Evolutionary conservation across 2,797 vertebrate species (phyloP).

Genomic region (Coregonus sp.): DNA sequence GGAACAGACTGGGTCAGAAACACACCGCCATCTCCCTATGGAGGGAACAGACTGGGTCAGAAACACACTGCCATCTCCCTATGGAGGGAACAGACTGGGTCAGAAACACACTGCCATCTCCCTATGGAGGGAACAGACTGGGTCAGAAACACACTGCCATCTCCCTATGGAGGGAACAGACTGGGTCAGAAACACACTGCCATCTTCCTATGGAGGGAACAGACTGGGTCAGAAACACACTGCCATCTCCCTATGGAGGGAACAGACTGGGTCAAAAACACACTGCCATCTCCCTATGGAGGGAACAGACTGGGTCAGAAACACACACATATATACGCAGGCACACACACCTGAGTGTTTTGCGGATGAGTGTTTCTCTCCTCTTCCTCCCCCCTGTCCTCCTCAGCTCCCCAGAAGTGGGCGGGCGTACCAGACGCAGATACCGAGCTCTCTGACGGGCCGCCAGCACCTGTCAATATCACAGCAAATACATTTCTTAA

Average conservation of each 20-base stretch:
- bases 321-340: slow-evolving; percentile 18
- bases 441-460: slow-evolving; percentile 72
- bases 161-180: slow-evolving; percentile 69
- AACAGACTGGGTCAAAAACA: slow-evolving; percentile 56
- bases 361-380: slow-evolving; percentile 54
- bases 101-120: slow-evolving; percentile 40
- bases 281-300: slow-evolving; percentile 66
- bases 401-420: slow-evolving; percentile 64
- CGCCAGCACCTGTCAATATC: slow-evolving; percentile 68
- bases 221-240: not conserved
- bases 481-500: slow-evolving; percentile 4
- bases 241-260: slow-evolving; percentile 64
- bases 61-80: slow-evolving; percentile 67
- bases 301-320: not conserved
- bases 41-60: slow-evolving; percentile 53
- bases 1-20: too few species aligned
- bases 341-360: slow-evolving; percentile 66
- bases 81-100: slow-evolving; percentile 7
- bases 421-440: slow-evolving; percentile 72
- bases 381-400: slow-evolving; percentile 46
- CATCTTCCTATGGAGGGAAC: slow-evolving; percentile 63
- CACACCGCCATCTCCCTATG: not conserved
- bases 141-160: slow-evolving; percentile 21
- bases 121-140: slow-evolving; percentile 56
- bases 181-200: slow-evolving; percentile 47